Evolutionary conservation across 2,888 invertebrate genomes (phyloP).

Genomic region (Cyclophora punctaria): DNA sequence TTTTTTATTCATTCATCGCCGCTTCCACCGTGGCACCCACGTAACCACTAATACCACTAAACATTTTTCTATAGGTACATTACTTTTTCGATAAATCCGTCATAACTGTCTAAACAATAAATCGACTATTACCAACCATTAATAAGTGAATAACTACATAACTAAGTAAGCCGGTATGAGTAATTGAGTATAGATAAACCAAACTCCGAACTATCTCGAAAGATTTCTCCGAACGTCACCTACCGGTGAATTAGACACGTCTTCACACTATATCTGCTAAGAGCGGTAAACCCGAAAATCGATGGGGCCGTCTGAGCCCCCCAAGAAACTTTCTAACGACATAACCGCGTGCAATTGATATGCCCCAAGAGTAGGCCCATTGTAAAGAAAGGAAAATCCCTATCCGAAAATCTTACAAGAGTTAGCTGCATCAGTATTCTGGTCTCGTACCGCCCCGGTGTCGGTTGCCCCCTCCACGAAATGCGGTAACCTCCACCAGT

Average conservation of each 20-base stretch:
- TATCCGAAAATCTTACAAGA: slow-evolving; percentile 71
- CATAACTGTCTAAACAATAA: too few relatives aligned
- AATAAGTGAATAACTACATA: too few relatives aligned
- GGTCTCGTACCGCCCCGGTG: slow-evolving; percentile 47
- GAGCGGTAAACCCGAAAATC: slow-evolving; percentile 59
- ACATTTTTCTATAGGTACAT: too few relatives aligned
- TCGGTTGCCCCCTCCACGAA: slow-evolving; percentile 47
- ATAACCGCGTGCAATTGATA: slow-evolving; percentile 76
- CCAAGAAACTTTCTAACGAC: slow-evolving; percentile 72
- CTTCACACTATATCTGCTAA: slow-evolving; percentile 25
- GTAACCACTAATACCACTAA: too few relatives aligned
- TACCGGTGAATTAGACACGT: slow-evolving; percentile 21
- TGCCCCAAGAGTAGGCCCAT: slow-evolving; percentile 74
- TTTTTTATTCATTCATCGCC: too few relatives aligned
- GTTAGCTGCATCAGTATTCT: slow-evolving; percentile 72
- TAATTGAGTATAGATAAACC: not conserved
- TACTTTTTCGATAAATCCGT: too few relatives aligned
- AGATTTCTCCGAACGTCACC: slow-evolving; percentile 9
- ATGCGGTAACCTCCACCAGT: slow-evolving; percentile 70
- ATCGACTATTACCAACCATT: too few relatives aligned
- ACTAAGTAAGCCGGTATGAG: too few relatives aligned
- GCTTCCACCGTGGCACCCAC: too few relatives aligned
- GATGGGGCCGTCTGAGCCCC: slow-evolving; percentile 53
- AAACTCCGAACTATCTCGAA: slow-evolving; percentile 9
- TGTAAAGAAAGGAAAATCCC: slow-evolving; percentile 76